These are phyloP conservation scores for Zaprionus vittiger DNA, from an alignment of 1,140 invertebrate species.

Conservation along the genomic window DNA sequence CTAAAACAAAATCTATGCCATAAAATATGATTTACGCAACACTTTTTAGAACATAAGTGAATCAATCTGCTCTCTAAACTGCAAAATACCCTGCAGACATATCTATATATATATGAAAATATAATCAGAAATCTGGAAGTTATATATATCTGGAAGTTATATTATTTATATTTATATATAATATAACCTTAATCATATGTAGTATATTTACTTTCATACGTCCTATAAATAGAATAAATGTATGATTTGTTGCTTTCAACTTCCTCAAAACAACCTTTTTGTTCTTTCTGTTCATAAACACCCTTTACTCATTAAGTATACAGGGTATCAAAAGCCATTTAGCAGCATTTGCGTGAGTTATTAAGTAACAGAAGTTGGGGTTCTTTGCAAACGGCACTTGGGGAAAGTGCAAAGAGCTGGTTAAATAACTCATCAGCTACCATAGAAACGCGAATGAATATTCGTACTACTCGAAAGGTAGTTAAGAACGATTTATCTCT, in stretches of 20 bases:
- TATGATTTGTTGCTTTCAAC: no score
- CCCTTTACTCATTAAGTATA: not conserved
- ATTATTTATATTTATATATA: no score
- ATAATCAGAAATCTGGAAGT: not conserved
- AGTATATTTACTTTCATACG: not conserved
- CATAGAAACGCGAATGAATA: slow-evolving; percentile 12
- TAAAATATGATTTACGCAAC: slow-evolving; percentile 1
- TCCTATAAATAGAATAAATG: no score
- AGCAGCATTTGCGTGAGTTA: slow-evolving; percentile 20
- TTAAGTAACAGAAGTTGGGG: slow-evolving; percentile 23
- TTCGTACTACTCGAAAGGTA: slow-evolving; percentile 13
- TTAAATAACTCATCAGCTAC: not conserved
- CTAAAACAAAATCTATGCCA: not conserved
- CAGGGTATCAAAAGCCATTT: slow-evolving; percentile 26
- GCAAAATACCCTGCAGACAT: not conserved
- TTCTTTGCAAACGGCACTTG: slow-evolving; percentile 5
- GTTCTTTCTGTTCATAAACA: no score
- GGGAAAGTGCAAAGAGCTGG: not conserved
- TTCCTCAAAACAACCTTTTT: no score
- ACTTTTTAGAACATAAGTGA: accelerated
- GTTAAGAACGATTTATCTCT: not conserved
- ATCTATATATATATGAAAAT: not conserved
- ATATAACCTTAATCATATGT: not conserved
- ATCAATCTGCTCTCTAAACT: not conserved
- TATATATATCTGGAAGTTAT: not conserved